phyloP scores from a whole-genome alignment of 2,888 invertebrate genomes.

The Nemotelus pantherinus region DNA sequence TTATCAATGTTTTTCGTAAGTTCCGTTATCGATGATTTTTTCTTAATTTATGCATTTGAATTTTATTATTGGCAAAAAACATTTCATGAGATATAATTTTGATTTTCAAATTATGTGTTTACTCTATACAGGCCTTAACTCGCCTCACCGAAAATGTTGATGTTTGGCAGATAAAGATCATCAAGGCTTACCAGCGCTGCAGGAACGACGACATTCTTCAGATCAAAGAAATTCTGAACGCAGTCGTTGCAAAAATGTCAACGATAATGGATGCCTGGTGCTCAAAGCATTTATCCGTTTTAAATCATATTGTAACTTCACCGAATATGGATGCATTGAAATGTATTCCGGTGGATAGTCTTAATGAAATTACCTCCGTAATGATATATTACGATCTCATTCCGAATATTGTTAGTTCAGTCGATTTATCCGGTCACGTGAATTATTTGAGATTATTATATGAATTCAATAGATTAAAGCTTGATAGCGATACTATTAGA shows the following conservation, averaged over 20 bases:
- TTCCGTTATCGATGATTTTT: constrained; percentile 28
- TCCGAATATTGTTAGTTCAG: constrained; percentile 59
- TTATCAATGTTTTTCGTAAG: constrained; percentile 74
- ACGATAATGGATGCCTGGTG: constrained; percentile 56
- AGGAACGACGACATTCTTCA: constrained; percentile 57
- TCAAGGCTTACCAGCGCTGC: constrained; percentile 67
- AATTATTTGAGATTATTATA: constrained; percentile 60
- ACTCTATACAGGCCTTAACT: constrained; percentile 68
- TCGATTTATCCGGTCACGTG: constrained; percentile 55
- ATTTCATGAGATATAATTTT: too few species aligned
- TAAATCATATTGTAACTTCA: constrained; percentile 58
- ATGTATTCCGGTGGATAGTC: constrained; percentile 48
- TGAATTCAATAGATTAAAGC: constrained; percentile 59
- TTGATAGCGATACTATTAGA: constrained; percentile 58
- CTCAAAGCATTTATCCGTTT: constrained; percentile 52
- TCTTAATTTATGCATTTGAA: too few species aligned
- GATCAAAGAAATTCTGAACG: constrained; percentile 60
- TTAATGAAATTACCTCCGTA: constrained; percentile 56
- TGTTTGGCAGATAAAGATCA: constrained; percentile 81
- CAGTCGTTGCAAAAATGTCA: constrained; percentile 59
- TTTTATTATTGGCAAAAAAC: too few species aligned
- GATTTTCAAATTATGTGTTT: background rate
- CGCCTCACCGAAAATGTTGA: constrained; percentile 69
- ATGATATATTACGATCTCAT: constrained; percentile 60
- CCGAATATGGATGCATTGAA: constrained; percentile 42